phyloP scores from a whole-genome alignment of 2,797 vertebrate genomes.

The Glyptemys insculpta region DNA sequence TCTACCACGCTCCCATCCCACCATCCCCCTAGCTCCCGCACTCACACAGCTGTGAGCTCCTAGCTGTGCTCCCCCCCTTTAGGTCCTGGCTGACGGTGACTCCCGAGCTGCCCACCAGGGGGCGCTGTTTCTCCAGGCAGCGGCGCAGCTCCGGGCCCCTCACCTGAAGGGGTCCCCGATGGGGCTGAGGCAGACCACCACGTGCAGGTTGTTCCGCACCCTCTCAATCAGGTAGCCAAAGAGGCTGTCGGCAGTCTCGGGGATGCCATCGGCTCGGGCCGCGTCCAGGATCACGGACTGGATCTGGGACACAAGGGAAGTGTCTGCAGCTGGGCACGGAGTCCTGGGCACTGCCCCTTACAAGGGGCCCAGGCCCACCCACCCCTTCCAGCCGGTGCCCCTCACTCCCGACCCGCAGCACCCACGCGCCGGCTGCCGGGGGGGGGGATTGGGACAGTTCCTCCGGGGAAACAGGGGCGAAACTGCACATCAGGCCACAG shows the following conservation, averaged over 20 bases:
- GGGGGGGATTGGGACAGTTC: too few relatives aligned
- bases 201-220: conserved; percentile 91
- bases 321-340: neutral
- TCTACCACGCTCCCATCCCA: too few relatives aligned
- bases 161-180: conserved; percentile 93
- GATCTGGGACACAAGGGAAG: conserved; percentile 74
- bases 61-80: too few relatives aligned
- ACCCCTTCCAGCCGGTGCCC: too few relatives aligned
- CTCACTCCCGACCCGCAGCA: too few relatives aligned
- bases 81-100: neutral
- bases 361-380: too few relatives aligned
- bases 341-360: too few relatives aligned
- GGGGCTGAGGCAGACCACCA: conserved; percentile 92
- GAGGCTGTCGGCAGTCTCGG: conserved; percentile 86
- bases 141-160: neutral
- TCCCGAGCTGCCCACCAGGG: neutral
- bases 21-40: neutral
- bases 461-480: too few relatives aligned
- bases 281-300: conserved; percentile 83
- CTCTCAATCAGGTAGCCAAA: conserved; percentile 90
- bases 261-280: conserved; percentile 84
- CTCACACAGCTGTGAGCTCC: too few relatives aligned
- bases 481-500: too few relatives aligned
- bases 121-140: neutral
- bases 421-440: neutral